Conservation (phyloP, 2,113 vertebrate genomes). For the Crotalus horridus region DNA sequence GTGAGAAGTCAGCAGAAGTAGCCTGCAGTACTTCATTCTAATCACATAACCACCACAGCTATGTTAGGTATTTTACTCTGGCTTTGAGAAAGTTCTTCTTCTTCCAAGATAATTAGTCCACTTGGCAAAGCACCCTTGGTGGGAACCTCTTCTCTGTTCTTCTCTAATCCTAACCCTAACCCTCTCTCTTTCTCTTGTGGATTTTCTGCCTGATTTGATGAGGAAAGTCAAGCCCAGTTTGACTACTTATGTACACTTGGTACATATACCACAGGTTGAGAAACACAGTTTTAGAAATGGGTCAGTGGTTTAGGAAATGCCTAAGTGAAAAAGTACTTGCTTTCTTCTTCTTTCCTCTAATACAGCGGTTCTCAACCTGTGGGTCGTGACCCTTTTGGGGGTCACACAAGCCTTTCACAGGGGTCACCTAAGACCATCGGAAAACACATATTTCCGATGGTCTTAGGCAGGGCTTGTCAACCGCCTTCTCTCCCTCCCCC, state of each 20-base stretch:
- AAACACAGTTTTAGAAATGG: neutral
- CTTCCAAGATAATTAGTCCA: neutral
- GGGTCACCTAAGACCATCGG: no score
- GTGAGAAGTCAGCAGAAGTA: no score
- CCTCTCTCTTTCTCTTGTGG: neutral
- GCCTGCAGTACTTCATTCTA: no score
- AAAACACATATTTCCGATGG: no score
- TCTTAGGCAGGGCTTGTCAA: no score
- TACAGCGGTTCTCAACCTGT: no score
- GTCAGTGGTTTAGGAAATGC: neutral
- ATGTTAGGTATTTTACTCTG: neutral
- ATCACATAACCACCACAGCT: no score
- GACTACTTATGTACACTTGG: neutral
- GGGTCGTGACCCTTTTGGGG: no score
- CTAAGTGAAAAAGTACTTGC: neutral
- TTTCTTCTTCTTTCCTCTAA: neutral
- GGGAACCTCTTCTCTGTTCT: neutral
- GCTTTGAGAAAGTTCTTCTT: neutral
- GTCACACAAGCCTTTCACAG: no score
- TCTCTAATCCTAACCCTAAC: no score
- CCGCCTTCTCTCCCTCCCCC: no score
- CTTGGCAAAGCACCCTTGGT: neutral
- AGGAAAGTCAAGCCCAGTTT: neutral
- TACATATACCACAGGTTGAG: neutral
- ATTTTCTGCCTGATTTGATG: neutral